phyloP scores from a whole-genome alignment of 2,797 vertebrate genomes.

The Sebastes melanostomus region DNA sequence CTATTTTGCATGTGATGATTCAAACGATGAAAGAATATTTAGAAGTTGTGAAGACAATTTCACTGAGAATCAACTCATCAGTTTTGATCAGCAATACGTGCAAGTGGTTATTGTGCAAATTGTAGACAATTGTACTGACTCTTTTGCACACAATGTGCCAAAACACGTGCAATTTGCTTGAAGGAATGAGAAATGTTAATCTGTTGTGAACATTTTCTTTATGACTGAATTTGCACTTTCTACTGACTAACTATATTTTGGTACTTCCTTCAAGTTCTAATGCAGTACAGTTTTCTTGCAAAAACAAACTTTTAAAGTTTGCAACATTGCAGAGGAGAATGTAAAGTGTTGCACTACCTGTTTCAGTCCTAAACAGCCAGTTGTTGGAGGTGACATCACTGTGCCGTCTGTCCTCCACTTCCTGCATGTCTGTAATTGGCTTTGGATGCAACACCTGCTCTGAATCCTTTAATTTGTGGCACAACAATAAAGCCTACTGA shows the following conservation, averaged over 20 bases:
- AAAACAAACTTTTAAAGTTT: neutral
- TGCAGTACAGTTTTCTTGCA: too few relatives aligned
- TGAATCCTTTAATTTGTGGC: neutral
- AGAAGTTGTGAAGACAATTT: too few relatives aligned
- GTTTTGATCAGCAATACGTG: too few relatives aligned
- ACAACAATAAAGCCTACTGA: neutral
- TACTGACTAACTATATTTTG: neutral
- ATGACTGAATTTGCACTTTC: neutral
- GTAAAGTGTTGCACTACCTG: neutral
- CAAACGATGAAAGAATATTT: too few relatives aligned
- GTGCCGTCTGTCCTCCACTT: slow-evolving; percentile 24
- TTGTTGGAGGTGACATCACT: neutral
- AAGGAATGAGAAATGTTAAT: too few relatives aligned
- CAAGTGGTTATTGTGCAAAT: too few relatives aligned
- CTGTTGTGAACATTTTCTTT: neutral
- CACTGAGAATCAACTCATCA: too few relatives aligned
- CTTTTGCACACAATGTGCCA: too few relatives aligned
- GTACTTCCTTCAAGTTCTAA: neutral
- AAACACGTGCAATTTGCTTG: too few relatives aligned
- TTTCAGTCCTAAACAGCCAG: neutral
- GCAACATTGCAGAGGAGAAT: neutral
- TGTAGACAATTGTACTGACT: too few relatives aligned
- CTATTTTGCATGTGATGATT: too few relatives aligned
- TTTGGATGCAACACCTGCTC: slow-evolving; percentile 24
- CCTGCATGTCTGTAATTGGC: slow-evolving; percentile 29